phyloP scores from a whole-genome alignment of 53 echinoderm and acorn worm genomes.

The Astropecten irregularis region DNA sequence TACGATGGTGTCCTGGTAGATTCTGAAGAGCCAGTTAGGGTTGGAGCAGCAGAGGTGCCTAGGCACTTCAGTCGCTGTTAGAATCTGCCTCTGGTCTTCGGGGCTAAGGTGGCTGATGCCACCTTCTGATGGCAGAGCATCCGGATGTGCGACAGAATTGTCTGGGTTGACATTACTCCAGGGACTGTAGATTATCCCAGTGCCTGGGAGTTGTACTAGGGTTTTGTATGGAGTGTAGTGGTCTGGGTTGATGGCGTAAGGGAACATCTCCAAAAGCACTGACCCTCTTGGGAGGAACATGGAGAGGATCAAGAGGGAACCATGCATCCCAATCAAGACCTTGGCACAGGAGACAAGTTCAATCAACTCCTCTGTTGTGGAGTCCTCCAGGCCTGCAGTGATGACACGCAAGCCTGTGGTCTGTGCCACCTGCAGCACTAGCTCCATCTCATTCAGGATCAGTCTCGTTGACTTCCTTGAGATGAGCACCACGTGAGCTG shows the following conservation, averaged over 20 bases:
- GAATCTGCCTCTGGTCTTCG: slow-evolving; percentile 63
- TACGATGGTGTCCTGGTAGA: slow-evolving; percentile 94
- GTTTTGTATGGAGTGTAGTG: slow-evolving; percentile 97
- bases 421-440: slow-evolving; percentile 63
- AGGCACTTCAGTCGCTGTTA: slow-evolving; percentile 74
- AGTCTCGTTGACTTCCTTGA: slow-evolving; percentile 77
- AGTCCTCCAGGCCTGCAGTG: slow-evolving; percentile 73
- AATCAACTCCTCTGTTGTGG: slow-evolving; percentile 58
- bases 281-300: slow-evolving; percentile 80
- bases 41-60: slow-evolving; percentile 89
- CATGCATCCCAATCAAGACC: slow-evolving; percentile 82
- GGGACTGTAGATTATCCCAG: slow-evolving; percentile 68
- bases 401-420: slow-evolving; percentile 63
- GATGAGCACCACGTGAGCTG: slow-evolving; percentile 52
- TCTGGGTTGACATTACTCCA: slow-evolving; percentile 78
- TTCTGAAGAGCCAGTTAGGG: slow-evolving; percentile 89
- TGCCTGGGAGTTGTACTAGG: slow-evolving; percentile 65
- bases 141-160: slow-evolving; percentile 74
- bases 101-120: slow-evolving; percentile 77
- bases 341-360: slow-evolving; percentile 69
- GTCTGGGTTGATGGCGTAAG: slow-evolving; percentile 89
- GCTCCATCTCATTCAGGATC: slow-evolving; percentile 88
- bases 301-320: slow-evolving; percentile 82
- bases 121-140: slow-evolving; percentile 68
- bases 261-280: slow-evolving; percentile 80